Base-by-base conservation (phyloP, 2,797 vertebrate genomes). In the Botia kubotai region DNA sequence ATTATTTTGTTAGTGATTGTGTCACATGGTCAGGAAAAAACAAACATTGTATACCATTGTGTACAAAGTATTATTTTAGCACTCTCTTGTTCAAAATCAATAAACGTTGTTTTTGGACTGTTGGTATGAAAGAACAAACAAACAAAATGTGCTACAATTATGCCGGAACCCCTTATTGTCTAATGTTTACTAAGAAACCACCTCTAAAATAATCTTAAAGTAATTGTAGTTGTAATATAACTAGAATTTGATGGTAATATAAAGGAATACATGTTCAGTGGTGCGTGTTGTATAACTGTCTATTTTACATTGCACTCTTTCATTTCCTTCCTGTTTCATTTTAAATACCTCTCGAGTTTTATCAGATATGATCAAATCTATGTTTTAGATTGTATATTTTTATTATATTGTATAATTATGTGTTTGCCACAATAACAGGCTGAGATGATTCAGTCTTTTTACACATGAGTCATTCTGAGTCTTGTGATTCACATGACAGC, bases 1-100 rank as follows among this genome's bases (percentile, higher is more conserved):
- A 80, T 68, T 58, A 23, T 74, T 68, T 67, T 73, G 62, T 29
- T 36, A 73, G 52, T 39, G 23, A 39, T n/a, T n/a, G 33, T 46
- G 62, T 79, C 69, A 80, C 77, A 79, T 0, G 67, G 48, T 39
- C n/a, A 66, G 21, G 60, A 67, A 72, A 17, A 68, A 52, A 80
- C 33, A 80, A 48, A 53, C 17, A 26, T 21, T 63, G 33, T 36
- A n/a, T n/a, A 58, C 21, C 2, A 46, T n/a, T 36, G 13, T 29
- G 58, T n/a, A n/a, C n/a, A n/a, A n/a, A n/a, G 21, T 73, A 14
- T 67, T 26, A 13, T 23, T 53, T 33, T 19, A 6, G 43, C 29
- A 36, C 52, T 26, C 2, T 14, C 46, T 58, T 39, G 16, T 68
- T 16, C 39, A 19, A 36, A 66, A 52, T 23, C 29, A 53, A 10